Conservation (phyloP, 2,797 vertebrate species). For the Etheostoma perlongum region DNA sequence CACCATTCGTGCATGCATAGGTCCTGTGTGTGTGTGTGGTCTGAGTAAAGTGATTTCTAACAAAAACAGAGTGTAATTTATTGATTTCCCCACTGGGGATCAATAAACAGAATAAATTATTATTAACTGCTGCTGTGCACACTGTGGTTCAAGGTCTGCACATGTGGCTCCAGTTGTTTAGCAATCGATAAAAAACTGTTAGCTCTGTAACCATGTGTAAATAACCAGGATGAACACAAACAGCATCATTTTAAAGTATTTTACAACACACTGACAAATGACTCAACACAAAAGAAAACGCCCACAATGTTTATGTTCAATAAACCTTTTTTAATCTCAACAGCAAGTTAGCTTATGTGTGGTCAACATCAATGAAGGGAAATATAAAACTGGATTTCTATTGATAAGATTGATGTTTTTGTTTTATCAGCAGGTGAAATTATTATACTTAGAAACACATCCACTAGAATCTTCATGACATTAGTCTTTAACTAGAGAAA, state of each 20-base stretch:
- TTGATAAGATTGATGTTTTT: constrained; percentile 76
- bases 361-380: constrained; percentile 87
- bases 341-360: constrained; percentile 91
- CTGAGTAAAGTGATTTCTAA: too few species aligned
- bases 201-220: not conserved
- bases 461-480: constrained; percentile 84
- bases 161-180: too few species aligned
- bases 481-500: constrained; percentile 88
- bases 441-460: constrained; percentile 83
- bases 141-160: too few species aligned
- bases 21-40: too few species aligned
- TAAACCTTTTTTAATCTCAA: constrained; percentile 89
- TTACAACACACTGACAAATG: constrained; percentile 3
- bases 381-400: constrained; percentile 85
- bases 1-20: too few species aligned
- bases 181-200: not conserved
- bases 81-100: too few species aligned
- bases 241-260: not conserved
- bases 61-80: too few species aligned
- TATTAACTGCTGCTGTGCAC: too few species aligned
- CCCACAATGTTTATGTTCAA: constrained; percentile 69
- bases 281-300: constrained; percentile 18
- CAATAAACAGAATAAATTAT: too few species aligned
- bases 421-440: constrained; percentile 83
- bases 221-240: not conserved